Percentiles rank a stretch among this genome's conserved stretches.
phyloP scores from a whole-genome alignment of 2,888 invertebrate species.

The Ennomos erosarius region DNA sequence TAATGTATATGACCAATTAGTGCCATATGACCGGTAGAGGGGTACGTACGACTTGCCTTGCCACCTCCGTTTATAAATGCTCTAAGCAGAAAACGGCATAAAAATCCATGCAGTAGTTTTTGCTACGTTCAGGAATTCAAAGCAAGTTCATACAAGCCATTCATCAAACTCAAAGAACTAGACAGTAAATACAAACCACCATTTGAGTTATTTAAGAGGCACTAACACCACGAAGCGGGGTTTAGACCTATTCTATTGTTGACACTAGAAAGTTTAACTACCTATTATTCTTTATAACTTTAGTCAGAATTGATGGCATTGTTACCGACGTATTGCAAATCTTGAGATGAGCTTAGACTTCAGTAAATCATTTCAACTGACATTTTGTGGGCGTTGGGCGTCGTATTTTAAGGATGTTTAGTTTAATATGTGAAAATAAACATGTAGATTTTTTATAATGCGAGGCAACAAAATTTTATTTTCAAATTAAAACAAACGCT shows the following conservation, averaged over 20 bases:
- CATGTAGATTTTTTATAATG: too few relatives aligned
- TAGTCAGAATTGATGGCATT: slow-evolving; percentile 9
- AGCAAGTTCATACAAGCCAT: slow-evolving; percentile 3
- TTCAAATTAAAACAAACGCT: too few relatives aligned
- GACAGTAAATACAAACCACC: slow-evolving; percentile 11
- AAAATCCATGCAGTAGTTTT: neutral
- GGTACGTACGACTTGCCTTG: too few relatives aligned
- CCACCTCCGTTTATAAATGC: too few relatives aligned
- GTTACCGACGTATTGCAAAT: slow-evolving; percentile 1
- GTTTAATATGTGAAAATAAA: too few relatives aligned
- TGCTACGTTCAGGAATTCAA: neutral
- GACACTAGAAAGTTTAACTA: slow-evolving; percentile 24
- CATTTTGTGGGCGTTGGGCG: neutral
- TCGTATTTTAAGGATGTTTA: too few relatives aligned
- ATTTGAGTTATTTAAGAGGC: slow-evolving; percentile 23
- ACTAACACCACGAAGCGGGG: slow-evolving; percentile 16
- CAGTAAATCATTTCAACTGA: slow-evolving; percentile 12
- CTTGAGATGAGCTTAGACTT: neutral
- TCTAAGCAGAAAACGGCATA: too few relatives aligned
- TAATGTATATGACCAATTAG: too few relatives aligned
- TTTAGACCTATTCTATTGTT: slow-evolving; percentile 24
- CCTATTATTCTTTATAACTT: slow-evolving; percentile 27
- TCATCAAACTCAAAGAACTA: slow-evolving; percentile 9
- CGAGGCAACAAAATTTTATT: too few relatives aligned
- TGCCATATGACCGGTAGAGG: too few relatives aligned